A percentile compares a stretch with the other conserved stretches of the same genome.
phyloP scores from a whole-genome alignment of 1,140 invertebrate genomes.

The Hycleus cichorii region DNA sequence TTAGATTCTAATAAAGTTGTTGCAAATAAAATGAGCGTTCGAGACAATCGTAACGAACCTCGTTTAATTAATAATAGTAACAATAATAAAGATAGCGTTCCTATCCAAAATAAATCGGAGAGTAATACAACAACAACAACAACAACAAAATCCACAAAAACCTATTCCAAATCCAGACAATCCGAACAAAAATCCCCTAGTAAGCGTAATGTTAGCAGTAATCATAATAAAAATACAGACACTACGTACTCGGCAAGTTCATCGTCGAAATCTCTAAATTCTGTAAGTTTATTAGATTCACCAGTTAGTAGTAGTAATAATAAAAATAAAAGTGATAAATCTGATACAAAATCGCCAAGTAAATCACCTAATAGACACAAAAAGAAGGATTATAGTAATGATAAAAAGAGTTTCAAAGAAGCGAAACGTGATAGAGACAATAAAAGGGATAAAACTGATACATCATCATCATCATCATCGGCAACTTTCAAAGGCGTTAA shows the following conservation, averaged over 20 bases:
- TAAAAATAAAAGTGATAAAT: slow-evolving; percentile 16
- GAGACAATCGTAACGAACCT: slow-evolving; percentile 35
- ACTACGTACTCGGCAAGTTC: background rate
- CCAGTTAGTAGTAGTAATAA: background rate
- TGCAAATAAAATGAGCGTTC: slow-evolving; percentile 35
- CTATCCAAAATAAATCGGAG: slow-evolving; percentile 22
- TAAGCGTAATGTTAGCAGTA: slow-evolving; percentile 7
- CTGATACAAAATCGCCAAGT: slow-evolving; percentile 19
- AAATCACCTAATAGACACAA: slow-evolving; percentile 16
- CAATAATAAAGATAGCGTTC: slow-evolving; percentile 25
- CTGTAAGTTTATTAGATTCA: slow-evolving; percentile 18
- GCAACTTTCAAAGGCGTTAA: slow-evolving; percentile 44
- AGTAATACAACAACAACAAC: slow-evolving; percentile 43
- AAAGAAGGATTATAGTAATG: slow-evolving; percentile 17
- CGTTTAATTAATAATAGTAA: slow-evolving; percentile 30
- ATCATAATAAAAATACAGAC: slow-evolving; percentile 22
- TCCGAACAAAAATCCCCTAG: slow-evolving; percentile 19
- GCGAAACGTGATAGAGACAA: slow-evolving; percentile 14
- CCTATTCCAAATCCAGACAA: slow-evolving; percentile 18
- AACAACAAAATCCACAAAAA: slow-evolving; percentile 42
- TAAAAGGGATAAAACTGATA: slow-evolving; percentile 23
- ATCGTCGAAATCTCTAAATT: slow-evolving; percentile 8
- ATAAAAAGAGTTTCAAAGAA: slow-evolving; percentile 5
- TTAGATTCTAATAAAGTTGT: slow-evolving; percentile 37
- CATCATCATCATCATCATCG: background rate